Conservation (phyloP, 2,888 invertebrate genomes). For the Chymomyza fuscimana region DNA sequence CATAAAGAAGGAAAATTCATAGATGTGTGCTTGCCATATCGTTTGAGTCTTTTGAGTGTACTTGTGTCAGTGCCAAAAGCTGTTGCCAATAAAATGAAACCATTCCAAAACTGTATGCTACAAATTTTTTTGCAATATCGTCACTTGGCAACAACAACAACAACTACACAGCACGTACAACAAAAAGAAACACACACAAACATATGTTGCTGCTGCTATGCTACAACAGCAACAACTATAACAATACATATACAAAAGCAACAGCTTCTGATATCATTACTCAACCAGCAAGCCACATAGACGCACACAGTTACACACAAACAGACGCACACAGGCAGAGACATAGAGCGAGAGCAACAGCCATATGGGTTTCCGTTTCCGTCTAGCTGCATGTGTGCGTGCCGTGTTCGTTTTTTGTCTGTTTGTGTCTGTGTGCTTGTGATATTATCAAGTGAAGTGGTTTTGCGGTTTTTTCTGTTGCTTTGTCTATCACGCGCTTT, state of each 20-base stretch:
- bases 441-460: conserved; percentile 74
- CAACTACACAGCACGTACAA: conserved; percentile 13
- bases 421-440: conserved; percentile 24
- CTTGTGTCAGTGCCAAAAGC: not conserved
- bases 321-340: conserved; percentile 23
- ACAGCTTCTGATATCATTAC: conserved; percentile 69
- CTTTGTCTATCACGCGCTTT: conserved; percentile 54
- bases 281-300: conserved; percentile 54
- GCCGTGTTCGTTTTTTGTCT: not conserved
- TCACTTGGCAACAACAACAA: conserved; percentile 41
- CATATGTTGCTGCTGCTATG: conserved; percentile 65
- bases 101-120: conserved; percentile 50
- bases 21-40: conserved; percentile 1
- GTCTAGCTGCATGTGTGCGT: conserved; percentile 3
- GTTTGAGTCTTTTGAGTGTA: conserved; percentile 4
- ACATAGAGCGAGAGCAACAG: not conserved
- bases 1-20: not conserved
- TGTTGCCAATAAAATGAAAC: conserved; percentile 24
- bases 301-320: not conserved
- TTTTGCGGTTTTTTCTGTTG: conserved; percentile 60
- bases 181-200: conserved; percentile 31
- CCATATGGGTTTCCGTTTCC: conserved; percentile 43
- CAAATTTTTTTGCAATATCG: conserved; percentile 31
- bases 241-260: conserved; percentile 36
- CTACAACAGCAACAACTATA: conserved; percentile 39